These are phyloP conservation scores for Chouioia cunea DNA, from an alignment of 2,888 invertebrate genomes.

Conservation along the genomic window DNA sequence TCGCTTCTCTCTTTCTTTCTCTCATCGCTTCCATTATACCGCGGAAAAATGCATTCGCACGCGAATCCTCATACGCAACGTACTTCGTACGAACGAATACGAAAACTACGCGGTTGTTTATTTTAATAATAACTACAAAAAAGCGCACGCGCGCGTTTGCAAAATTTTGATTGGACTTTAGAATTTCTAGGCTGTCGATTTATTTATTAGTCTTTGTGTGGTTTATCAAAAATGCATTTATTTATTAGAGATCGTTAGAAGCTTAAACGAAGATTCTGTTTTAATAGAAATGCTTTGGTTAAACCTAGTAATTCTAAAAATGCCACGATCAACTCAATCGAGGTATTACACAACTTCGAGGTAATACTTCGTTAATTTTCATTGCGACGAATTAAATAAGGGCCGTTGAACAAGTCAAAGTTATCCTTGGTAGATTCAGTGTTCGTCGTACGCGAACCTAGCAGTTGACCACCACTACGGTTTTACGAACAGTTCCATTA, in stretches of 20 bases:
- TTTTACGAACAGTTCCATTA: no score
- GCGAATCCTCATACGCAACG: slow-evolving; percentile 13
- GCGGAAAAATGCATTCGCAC: slow-evolving; percentile 2
- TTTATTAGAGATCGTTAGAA: slow-evolving; percentile 20
- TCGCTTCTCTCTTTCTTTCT: slow-evolving; percentile 20
- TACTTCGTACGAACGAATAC: slow-evolving; percentile 60
- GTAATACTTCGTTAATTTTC: background rate
- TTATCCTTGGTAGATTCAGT: no score
- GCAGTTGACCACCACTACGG: no score
- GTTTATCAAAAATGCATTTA: background rate
- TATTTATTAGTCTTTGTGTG: slow-evolving; percentile 3
- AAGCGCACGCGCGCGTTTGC: slow-evolving; percentile 49
- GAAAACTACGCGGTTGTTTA: slow-evolving; percentile 51
- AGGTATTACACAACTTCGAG: slow-evolving; percentile 3
- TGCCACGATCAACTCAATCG: slow-evolving; percentile 22
- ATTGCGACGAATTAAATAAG: background rate
- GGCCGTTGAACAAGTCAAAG: no score
- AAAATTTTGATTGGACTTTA: slow-evolving; percentile 36
- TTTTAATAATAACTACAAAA: slow-evolving; percentile 29
- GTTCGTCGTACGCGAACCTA: no score
- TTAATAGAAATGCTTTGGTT: slow-evolving; percentile 21
- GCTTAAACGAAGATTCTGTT: background rate
- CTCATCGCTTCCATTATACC: background rate
- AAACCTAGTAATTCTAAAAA: slow-evolving; percentile 39
- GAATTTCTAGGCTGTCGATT: slow-evolving; percentile 36